Evolutionary conservation across 1,140 invertebrate genomes (phyloP).

Genomic region (Panulirus ornatus): DNA sequence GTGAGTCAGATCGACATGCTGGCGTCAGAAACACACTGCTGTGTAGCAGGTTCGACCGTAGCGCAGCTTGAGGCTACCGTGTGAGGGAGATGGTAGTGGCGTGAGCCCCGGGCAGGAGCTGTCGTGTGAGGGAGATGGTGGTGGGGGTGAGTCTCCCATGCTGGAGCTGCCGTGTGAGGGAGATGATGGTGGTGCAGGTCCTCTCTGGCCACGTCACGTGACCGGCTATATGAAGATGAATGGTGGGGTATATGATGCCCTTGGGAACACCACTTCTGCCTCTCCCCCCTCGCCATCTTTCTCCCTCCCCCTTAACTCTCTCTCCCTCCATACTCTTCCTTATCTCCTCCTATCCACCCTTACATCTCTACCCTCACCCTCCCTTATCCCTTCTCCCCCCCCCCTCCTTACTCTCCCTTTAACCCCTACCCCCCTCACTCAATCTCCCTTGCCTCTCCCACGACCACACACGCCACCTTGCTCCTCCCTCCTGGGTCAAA

Average conservation of each 20-base stretch:
- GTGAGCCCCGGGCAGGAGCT: no score
- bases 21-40: no score
- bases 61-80: no score
- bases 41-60: no score
- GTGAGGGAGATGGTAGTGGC: no score
- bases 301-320: background rate
- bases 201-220: no score
- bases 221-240: background rate
- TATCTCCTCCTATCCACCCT: background rate
- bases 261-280: background rate
- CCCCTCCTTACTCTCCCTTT: background rate
- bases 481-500: no score
- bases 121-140: background rate
- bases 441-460: no score
- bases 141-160: background rate
- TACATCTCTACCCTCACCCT: background rate
- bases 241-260: background rate
- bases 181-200: background rate
- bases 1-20: no score
- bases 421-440: no score
- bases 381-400: background rate
- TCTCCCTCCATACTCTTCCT: background rate
- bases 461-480: no score
- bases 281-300: background rate
- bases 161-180: background rate